phyloP scores from a whole-genome alignment of 1,140 invertebrate genomes.

The Caerostris extrusa region DNA sequence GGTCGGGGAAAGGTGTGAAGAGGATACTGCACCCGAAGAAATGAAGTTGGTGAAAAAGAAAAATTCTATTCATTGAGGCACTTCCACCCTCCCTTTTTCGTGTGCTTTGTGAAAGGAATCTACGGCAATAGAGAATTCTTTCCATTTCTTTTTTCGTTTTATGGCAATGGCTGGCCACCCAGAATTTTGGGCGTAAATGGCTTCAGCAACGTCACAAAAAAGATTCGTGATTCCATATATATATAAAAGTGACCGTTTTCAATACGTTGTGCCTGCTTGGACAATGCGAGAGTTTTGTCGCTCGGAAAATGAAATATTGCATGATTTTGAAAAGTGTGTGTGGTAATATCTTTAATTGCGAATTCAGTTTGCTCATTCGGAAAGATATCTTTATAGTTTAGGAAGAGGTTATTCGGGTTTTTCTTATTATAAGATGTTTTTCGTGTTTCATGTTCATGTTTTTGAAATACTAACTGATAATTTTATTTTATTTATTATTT shows the following conservation, averaged over 20 bases:
- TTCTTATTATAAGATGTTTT: too few species aligned
- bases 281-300: background rate
- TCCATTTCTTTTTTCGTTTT: background rate
- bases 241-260: conserved; percentile 3
- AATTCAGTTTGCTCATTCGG: too few species aligned
- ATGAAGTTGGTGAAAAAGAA: background rate
- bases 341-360: too few species aligned
- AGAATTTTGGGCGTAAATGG: conserved; percentile 38
- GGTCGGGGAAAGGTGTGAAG: background rate
- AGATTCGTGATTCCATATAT: background rate
- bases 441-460: too few species aligned
- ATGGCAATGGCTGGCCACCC: conserved; percentile 4
- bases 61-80: background rate
- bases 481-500: too few species aligned
- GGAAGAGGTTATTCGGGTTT: too few species aligned
- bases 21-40: background rate
- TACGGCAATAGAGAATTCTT: conserved; percentile 17
- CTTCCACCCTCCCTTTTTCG: background rate
- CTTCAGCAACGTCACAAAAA: conserved; percentile 38
- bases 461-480: too few species aligned
- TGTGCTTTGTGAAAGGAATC: background rate
- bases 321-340: too few species aligned
- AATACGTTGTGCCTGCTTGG: background rate
- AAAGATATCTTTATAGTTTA: too few species aligned
- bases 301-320: background rate